These are phyloP conservation scores for Carabus problematicus DNA, from an alignment of 2,888 invertebrate genomes.

Conservation along the genomic window DNA sequence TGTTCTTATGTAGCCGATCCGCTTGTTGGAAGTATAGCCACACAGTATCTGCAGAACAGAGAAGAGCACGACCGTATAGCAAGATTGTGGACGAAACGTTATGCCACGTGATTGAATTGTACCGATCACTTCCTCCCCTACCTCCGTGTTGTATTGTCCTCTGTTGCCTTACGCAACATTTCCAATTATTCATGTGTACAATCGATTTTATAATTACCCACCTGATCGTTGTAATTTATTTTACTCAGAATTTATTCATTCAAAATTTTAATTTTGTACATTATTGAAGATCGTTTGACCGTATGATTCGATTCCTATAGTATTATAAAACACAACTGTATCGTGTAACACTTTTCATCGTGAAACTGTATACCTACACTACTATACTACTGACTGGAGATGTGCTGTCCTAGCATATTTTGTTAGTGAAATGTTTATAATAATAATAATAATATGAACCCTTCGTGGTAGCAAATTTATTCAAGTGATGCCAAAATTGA, in stretches of 20 bases:
- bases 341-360: constrained; percentile 29
- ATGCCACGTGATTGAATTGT: constrained; percentile 81
- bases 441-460: constrained; percentile 6
- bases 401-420: constrained; percentile 13
- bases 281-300: constrained; percentile 26
- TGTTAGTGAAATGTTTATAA: constrained; percentile 38
- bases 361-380: constrained; percentile 24
- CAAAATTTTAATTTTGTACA: constrained; percentile 30
- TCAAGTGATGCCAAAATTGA: constrained; percentile 41
- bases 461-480: constrained; percentile 37
- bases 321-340: constrained; percentile 28
- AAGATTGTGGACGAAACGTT: constrained; percentile 98
- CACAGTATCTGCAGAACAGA: constrained; percentile 96
- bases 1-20: constrained; percentile 78
- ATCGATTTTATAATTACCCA: constrained; percentile 41
- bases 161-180: constrained; percentile 57
- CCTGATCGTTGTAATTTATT: constrained; percentile 38
- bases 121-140: constrained; percentile 52
- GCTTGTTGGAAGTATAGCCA: constrained; percentile 96
- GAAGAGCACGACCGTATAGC: constrained; percentile 98
- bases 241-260: constrained; percentile 29
- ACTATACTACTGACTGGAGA: constrained; percentile 24
- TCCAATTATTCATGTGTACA: constrained; percentile 44
- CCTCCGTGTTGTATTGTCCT: constrained; percentile 53
- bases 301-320: constrained; percentile 20